These are phyloP conservation scores for Uria aalge DNA, from an alignment of 2,113 vertebrate genomes.

Conservation along the genomic window DNA sequence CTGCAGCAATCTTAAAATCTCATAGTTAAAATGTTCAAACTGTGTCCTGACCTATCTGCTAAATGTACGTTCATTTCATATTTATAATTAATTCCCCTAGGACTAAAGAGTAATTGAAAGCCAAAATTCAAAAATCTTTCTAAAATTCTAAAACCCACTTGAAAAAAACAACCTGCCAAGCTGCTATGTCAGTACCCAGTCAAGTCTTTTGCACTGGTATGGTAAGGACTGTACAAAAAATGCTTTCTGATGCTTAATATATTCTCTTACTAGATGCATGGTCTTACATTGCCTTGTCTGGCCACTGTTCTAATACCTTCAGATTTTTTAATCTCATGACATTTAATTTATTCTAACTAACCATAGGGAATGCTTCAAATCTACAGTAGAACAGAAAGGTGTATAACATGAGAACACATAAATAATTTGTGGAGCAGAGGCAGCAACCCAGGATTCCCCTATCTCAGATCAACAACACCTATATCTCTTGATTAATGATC, in stretches of 20 bases:
- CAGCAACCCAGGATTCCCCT: background rate
- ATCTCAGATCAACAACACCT: conserved; percentile 6
- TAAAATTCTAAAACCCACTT: background rate
- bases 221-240: background rate
- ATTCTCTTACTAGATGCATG: background rate
- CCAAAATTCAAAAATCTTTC: background rate
- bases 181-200: background rate
- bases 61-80: background rate
- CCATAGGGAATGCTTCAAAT: background rate
- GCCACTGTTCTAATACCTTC: background rate
- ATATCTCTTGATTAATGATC: conserved; percentile 33
- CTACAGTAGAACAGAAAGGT: background rate
- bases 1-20: conserved; percentile 2
- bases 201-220: background rate
- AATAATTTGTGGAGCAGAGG: background rate
- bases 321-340: background rate
- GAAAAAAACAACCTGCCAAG: background rate
- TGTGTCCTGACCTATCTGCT: background rate
- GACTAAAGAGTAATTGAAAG: background rate
- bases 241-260: background rate
- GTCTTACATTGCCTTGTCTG: background rate
- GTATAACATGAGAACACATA: background rate
- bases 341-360: background rate
- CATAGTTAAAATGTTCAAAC: background rate
- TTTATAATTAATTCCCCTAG: background rate